phyloP scores from a whole-genome alignment of 30 jellyfish, hydroid and myxozoan genomes.

The Aurelia aurita complex sp. Pacific region DNA sequence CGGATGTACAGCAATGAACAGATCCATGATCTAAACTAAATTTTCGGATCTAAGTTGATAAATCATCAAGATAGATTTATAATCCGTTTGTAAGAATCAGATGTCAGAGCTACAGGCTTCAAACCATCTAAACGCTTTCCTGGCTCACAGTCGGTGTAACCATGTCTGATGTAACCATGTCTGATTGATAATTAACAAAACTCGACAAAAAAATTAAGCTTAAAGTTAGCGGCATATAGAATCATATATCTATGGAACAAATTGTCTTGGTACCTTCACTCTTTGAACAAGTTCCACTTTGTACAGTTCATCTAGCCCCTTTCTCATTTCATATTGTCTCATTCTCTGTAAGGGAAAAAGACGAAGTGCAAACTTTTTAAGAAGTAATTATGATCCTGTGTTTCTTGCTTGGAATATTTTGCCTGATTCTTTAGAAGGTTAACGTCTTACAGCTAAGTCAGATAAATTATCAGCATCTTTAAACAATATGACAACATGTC shows the following conservation, averaged over 20 bases:
- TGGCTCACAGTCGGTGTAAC: too few relatives aligned
- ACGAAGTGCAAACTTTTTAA: background rate
- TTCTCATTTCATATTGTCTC: conserved; percentile 83
- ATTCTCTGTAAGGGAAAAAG: conserved; percentile 58
- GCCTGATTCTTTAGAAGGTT: background rate
- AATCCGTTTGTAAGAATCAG: too few relatives aligned
- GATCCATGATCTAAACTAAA: too few relatives aligned
- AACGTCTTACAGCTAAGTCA: too few relatives aligned
- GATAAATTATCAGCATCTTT: too few relatives aligned
- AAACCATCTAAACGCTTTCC: too few relatives aligned
- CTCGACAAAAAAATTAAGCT: background rate
- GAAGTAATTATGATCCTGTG: background rate
- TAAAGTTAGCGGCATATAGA: background rate
- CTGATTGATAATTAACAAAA: background rate
- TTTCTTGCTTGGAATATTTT: background rate
- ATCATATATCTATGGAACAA: background rate
- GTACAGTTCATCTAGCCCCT: conserved; percentile 84
- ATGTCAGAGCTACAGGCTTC: too few relatives aligned
- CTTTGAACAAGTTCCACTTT: conserved; percentile 81
- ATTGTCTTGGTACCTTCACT: conserved; percentile 43
- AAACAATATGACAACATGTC: too few relatives aligned
- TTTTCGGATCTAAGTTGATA: too few relatives aligned
- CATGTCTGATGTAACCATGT: too few relatives aligned
- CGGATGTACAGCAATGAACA: too few relatives aligned
- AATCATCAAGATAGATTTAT: too few relatives aligned